phyloP scores from a whole-genome alignment of 2,888 invertebrate genomes.

The Hyalella azteca region DNA sequence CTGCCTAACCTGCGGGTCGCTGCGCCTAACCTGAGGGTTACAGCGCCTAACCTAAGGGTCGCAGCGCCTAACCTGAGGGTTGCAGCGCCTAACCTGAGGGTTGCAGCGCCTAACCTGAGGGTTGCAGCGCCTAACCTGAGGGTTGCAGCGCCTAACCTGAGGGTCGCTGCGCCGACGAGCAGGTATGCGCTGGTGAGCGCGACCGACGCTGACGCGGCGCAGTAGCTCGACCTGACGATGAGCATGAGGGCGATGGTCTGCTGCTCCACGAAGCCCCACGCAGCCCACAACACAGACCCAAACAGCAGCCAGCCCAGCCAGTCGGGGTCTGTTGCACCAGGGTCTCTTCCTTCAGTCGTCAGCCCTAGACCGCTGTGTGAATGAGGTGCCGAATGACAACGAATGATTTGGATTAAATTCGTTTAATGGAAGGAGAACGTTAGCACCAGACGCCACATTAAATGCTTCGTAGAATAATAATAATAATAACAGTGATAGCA shows the following conservation, averaged over 20 bases:
- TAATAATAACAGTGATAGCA: background rate
- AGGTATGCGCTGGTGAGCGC: conserved; percentile 75
- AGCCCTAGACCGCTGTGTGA: conserved; percentile 60
- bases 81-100: no score
- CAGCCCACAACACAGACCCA: conserved; percentile 79
- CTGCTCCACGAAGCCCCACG: conserved; percentile 84
- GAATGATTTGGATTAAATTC: background rate
- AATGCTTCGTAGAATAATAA: background rate
- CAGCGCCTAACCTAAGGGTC: no score
- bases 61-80: no score
- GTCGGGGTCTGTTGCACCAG: conserved; percentile 40
- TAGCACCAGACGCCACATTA: background rate
- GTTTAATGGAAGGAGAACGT: no score
- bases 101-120: no score
- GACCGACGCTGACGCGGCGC: conserved; percentile 78
- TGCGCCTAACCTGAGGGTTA: no score
- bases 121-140: no score
- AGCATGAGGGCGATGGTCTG: conserved; percentile 81
- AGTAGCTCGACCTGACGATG: conserved; percentile 78
- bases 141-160: conserved; percentile 75
- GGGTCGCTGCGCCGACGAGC: conserved; percentile 75
- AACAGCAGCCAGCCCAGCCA: conserved; percentile 71
- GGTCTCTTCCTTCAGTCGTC: conserved; percentile 15
- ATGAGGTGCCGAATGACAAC: conserved; percentile 65
- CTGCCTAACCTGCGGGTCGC: no score